Conservation (phyloP, 2,888 invertebrate species). For the Dasypogon diadema region DNA sequence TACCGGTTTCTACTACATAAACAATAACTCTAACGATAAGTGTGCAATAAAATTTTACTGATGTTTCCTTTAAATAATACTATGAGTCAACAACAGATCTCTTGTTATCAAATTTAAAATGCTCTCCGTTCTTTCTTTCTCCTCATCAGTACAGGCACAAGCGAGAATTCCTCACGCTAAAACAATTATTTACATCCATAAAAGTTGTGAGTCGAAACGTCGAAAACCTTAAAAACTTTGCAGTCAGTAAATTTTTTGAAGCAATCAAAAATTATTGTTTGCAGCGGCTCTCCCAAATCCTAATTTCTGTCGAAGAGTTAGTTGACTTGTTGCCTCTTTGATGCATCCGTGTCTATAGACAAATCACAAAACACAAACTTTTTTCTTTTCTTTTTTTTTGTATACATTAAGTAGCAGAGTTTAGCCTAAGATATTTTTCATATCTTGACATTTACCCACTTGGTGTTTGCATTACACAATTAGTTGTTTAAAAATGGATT, state of each 20-base stretch:
- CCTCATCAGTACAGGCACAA: slow-evolving; percentile 17
- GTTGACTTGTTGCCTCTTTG: no score
- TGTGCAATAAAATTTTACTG: slow-evolving; percentile 8
- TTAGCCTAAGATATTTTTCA: slow-evolving; percentile 9
- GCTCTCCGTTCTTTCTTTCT: neutral
- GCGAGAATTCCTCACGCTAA: neutral
- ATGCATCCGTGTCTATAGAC: slow-evolving; percentile 5
- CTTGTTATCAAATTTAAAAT: no score
- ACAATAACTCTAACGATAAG: slow-evolving; percentile 26
- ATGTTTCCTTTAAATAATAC: slow-evolving; percentile 22
- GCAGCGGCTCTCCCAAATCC: neutral
- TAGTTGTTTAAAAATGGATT: no score
- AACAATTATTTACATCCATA: slow-evolving; percentile 35
- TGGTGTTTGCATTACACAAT: neutral
- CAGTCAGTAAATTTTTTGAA: slow-evolving; percentile 20
- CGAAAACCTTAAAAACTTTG: neutral
- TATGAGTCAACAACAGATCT: slow-evolving; percentile 7
- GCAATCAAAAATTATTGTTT: slow-evolving; percentile 4
- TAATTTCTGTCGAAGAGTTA: neutral
- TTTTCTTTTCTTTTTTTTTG: neutral
- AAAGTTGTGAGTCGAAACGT: neutral
- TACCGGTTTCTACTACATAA: neutral
- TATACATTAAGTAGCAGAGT: neutral
- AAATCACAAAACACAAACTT: slow-evolving; percentile 42
- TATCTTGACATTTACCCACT: neutral